phyloP scores from a whole-genome alignment of 2,113 vertebrate genomes.

The Gavialis gangeticus region DNA sequence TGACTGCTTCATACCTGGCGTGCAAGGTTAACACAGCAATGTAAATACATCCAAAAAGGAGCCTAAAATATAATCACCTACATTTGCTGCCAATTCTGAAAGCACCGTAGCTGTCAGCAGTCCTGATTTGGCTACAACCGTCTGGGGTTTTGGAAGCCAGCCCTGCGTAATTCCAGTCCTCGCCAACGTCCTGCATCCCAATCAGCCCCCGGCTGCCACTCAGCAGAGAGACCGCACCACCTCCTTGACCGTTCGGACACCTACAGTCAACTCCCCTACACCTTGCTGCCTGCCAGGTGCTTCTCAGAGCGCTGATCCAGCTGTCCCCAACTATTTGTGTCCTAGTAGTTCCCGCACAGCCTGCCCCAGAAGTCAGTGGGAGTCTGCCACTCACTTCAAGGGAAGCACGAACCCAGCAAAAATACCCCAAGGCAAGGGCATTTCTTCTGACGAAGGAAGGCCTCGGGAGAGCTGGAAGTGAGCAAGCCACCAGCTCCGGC shows the following conservation, averaged over 20 bases:
- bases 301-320: neutral
- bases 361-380: neutral
- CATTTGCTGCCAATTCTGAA: slow-evolving; percentile 19
- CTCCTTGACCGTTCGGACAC: neutral
- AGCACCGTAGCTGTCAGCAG: slow-evolving; percentile 45
- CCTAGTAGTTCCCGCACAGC: neutral
- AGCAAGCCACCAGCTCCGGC: neutral
- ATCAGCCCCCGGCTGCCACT: neutral
- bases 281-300: neutral
- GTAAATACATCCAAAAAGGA: slow-evolving; percentile 47
- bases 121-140: slow-evolving; percentile 1
- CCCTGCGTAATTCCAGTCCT: neutral
- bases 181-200: neutral
- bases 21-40: neutral
- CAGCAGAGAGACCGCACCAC: neutral
- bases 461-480: neutral
- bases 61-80: slow-evolving; percentile 7
- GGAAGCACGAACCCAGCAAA: neutral
- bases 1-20: neutral
- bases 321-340: neutral
- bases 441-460: neutral
- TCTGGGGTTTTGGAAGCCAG: slow-evolving; percentile 28
- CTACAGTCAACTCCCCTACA: neutral
- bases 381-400: neutral
- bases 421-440: neutral